Base-by-base conservation (phyloP, 2,113 vertebrate genomes). In the Coryphaenoides rupestris region DNA sequence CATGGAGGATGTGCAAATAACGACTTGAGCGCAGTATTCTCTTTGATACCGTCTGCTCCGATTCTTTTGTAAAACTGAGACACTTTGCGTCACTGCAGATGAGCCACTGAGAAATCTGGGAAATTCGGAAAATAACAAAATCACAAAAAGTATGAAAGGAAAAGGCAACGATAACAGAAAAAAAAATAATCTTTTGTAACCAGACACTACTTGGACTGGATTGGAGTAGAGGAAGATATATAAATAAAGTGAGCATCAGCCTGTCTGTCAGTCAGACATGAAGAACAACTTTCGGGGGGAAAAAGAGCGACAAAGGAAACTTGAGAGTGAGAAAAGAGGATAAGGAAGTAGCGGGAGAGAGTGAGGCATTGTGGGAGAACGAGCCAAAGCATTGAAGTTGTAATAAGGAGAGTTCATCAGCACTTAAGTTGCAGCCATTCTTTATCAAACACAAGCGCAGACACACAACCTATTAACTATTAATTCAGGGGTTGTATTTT, bases 401-500 rank as follows among this genome's bases (percentile, higher is more conserved):
- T 87, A 85, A 88, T 85, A 84, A 87, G 77, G 63, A 66, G 75
- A 79, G 84, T 84, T 87, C 83, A 85, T 86, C 84, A 55, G 75
- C 69, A 83, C 81, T 81, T 84, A 80, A 84, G 79, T 78, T 84
- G 73, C 74, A 70, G 78, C 76, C 86, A 1, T 80, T 78, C 81
- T 86, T n/a, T 89, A 83, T 86, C 84, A 85, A 86, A 82, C 75
- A 72, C 78, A 50, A 70, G 67, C 83, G 67, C 83, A 84, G 84
- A 85, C 81, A 86, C 80, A 81, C 76, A 74, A 68, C 75, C 73
- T 72, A 87, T 87, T 81, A 89, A 87, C 82, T 86, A 84, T 85
- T 89, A 79, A 89, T 83, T 73, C 69, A 78, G 78, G 82, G 79
- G 6, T 40, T 40, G 13, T 40, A 2, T 26, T 26, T 26, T 26